A percentile compares a stretch with the other conserved stretches of the same genome.
These are phyloP conservation scores for Mermis nigrescens DNA, from an alignment of 2,888 invertebrate genomes.

Conservation along the genomic window DNA sequence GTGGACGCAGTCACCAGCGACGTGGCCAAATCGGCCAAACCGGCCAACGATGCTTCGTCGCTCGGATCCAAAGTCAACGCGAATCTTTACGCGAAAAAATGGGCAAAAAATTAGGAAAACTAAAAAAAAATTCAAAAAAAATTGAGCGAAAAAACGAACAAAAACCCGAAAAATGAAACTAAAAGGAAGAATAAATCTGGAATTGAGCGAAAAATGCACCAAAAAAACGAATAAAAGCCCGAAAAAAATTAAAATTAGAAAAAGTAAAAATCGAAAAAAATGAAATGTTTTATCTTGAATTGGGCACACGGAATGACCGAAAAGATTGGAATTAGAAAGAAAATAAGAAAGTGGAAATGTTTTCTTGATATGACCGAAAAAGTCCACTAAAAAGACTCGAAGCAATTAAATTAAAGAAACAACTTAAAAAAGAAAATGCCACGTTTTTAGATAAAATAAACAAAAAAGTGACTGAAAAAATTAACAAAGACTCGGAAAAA, in stretches of 20 bases:
- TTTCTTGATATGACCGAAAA: too few relatives aligned
- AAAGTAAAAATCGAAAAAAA: not conserved
- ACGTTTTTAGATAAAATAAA: not conserved
- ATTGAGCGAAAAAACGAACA: not conserved
- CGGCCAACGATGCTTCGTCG: slow-evolving; percentile 28
- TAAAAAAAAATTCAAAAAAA: not conserved
- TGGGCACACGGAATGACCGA: too few relatives aligned
- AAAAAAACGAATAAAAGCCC: not conserved
- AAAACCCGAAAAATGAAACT: not conserved
- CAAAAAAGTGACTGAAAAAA: not conserved
- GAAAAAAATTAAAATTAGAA: not conserved
- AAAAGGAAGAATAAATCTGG: not conserved
- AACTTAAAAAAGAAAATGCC: too few relatives aligned
- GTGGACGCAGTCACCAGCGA: not conserved
- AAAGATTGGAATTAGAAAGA: too few relatives aligned
- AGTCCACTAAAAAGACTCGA: too few relatives aligned
- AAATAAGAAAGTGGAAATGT: too few relatives aligned
- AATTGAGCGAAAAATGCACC: not conserved
- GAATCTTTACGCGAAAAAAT: not conserved
- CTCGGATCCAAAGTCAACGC: slow-evolving; percentile 30
- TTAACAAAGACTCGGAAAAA: not conserved
- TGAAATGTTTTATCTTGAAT: too few relatives aligned
- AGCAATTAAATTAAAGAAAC: too few relatives aligned
- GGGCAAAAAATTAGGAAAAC: not conserved
- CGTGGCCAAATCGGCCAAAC: slow-evolving; percentile 21